These are phyloP conservation scores for Crotalus viridis DNA, from an alignment of 2,113 vertebrate species.

Conservation along the genomic window DNA sequence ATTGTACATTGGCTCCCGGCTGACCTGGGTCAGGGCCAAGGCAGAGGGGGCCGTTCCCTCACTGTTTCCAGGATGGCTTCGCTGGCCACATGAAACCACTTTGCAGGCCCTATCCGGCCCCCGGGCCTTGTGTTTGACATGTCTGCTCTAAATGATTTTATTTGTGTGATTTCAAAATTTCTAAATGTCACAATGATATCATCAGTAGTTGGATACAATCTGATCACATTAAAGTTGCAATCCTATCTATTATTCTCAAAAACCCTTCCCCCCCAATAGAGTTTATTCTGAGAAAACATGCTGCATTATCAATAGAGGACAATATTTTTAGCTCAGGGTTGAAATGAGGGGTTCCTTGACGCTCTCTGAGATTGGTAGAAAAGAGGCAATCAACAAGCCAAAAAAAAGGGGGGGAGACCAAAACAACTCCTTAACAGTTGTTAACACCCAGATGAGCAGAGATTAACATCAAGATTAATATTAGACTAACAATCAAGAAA, in stretches of 20 bases:
- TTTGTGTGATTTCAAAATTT: not conserved
- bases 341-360: not conserved
- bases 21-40: too few relatives aligned
- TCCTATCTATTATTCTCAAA: not conserved
- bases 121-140: too few relatives aligned
- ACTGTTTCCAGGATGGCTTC: too few relatives aligned
- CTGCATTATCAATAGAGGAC: not conserved
- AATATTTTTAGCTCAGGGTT: not conserved
- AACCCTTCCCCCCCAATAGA: not conserved
- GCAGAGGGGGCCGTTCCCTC: too few relatives aligned
- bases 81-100: too few relatives aligned
- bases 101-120: too few relatives aligned
- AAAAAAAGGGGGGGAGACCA: too few relatives aligned
- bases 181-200: not conserved
- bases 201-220: not conserved
- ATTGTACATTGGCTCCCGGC: too few relatives aligned
- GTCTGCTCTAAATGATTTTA: not conserved
- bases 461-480: not conserved
- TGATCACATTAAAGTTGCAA: not conserved
- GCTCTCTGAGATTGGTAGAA: not conserved
- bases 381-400: not conserved
- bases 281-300: not conserved
- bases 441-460: not conserved
- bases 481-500: not conserved
- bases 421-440: not conserved